Conservation (phyloP, 1,140 invertebrate genomes). For the Araneus ventricosus region DNA sequence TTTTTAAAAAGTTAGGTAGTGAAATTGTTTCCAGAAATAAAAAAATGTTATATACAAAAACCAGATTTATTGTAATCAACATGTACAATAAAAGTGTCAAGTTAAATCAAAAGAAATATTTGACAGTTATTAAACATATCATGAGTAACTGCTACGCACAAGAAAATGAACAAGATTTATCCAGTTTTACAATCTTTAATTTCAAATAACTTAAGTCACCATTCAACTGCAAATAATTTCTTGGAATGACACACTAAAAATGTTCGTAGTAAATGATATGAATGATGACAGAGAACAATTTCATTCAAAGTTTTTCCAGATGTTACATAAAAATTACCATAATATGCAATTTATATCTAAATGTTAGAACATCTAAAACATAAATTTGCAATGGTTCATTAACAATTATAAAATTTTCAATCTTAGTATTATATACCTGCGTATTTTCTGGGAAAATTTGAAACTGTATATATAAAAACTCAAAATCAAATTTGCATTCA, state of each 20-base stretch:
- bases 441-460: background rate
- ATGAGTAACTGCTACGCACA: background rate
- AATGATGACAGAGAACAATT: background rate
- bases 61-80: background rate
- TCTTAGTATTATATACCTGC: background rate
- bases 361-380: background rate
- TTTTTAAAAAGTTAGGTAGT: too few relatives aligned
- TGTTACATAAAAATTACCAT: background rate
- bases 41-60: background rate
- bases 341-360: background rate
- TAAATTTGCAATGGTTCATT: background rate
- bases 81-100: background rate
- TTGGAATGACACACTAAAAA: background rate
- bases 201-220: constrained; percentile 10
- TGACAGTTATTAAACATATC: too few relatives aligned
- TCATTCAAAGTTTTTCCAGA: background rate
- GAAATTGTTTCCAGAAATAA: too few relatives aligned
- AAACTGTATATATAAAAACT: background rate
- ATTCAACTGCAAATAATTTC: background rate
- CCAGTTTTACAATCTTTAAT: background rate
- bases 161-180: background rate
- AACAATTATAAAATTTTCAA: background rate
- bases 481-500: background rate
- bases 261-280: background rate
- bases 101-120: background rate